Percentiles rank a stretch among this genome's conserved stretches.
Evolutionary conservation across 2,797 vertebrate genomes (phyloP).

Genomic region (Xiphophorus birchmanni): DNA sequence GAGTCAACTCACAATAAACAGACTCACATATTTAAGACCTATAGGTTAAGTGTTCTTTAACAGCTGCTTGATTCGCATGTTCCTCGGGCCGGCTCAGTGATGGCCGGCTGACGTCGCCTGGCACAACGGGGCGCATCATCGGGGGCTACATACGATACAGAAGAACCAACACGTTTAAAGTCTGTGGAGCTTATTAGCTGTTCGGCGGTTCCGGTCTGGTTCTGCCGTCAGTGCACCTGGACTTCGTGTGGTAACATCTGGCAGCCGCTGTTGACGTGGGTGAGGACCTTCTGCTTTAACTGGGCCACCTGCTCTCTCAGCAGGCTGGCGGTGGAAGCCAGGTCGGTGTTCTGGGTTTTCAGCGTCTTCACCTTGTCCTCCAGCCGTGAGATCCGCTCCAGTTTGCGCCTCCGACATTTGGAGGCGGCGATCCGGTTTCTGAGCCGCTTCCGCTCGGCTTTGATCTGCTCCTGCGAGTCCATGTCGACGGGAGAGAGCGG

Average conservation of each 20-base stretch:
- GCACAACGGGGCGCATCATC: conserved; percentile 11
- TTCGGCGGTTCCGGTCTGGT: conserved; percentile 27
- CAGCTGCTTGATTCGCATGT: not conserved
- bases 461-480: conserved; percentile 94
- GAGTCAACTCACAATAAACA: not conserved
- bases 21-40: not conserved
- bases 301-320: conserved; percentile 94
- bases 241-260: conserved; percentile 94
- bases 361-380: conserved; percentile 96
- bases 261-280: conserved; percentile 95
- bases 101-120: conserved; percentile 32
- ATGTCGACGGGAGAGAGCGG: conserved; percentile 93
- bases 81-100: not conserved
- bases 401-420: conserved; percentile 94
- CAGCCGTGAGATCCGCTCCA: conserved; percentile 93
- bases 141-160: conserved; percentile 39
- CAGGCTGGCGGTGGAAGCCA: conserved; percentile 91
- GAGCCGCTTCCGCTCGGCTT: conserved; percentile 93
- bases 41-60: not conserved
- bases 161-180: conserved; percentile 35
- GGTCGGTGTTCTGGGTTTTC: conserved; percentile 92
- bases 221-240: conserved; percentile 84
- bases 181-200: conserved; percentile 61
- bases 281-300: conserved; percentile 95
- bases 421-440: conserved; percentile 95